phyloP scores from a whole-genome alignment of 2,113 vertebrate species.

The Ptilonorhynchus violaceus region DNA sequence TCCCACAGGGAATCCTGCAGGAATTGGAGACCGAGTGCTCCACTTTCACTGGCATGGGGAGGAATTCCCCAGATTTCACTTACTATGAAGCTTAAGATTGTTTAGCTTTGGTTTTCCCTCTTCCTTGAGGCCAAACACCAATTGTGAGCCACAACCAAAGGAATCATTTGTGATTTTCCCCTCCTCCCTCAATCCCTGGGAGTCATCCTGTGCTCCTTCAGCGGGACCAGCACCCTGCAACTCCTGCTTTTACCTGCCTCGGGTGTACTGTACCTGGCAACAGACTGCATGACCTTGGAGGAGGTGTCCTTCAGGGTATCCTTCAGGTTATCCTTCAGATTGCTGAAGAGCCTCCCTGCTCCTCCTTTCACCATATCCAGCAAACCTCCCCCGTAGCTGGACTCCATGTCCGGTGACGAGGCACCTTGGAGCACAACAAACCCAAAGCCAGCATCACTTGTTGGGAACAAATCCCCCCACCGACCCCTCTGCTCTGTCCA shows the following conservation, averaged over 20 bases:
- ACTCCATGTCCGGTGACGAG: conserved; percentile 90
- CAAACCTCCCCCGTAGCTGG: conserved; percentile 89
- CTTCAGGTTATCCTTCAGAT: conserved; percentile 97
- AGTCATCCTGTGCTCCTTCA: background rate
- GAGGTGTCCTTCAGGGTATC: conserved; percentile 98
- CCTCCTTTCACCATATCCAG: conserved; percentile 98
- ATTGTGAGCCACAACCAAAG: background rate
- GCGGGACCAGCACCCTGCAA: background rate
- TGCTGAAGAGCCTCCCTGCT: conserved; percentile 97
- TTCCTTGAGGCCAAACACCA: background rate
- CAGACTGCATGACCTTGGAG: conserved; percentile 96
- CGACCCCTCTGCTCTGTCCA: background rate
- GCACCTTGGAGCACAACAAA: conserved; percentile 59
- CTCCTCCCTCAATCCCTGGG: background rate
- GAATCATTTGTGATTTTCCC: background rate
- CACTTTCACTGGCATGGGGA: background rate
- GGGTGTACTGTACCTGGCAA: conserved; percentile 83
- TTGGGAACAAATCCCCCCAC: background rate
- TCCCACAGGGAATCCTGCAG: background rate
- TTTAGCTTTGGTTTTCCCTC: background rate
- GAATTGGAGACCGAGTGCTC: background rate
- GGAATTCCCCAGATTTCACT: background rate
- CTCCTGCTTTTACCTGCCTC: background rate
- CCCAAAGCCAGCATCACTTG: background rate
- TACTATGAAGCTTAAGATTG: background rate